Base-by-base conservation (phyloP, 2,113 vertebrate genomes). In the Pygoscelis antarcticus region DNA sequence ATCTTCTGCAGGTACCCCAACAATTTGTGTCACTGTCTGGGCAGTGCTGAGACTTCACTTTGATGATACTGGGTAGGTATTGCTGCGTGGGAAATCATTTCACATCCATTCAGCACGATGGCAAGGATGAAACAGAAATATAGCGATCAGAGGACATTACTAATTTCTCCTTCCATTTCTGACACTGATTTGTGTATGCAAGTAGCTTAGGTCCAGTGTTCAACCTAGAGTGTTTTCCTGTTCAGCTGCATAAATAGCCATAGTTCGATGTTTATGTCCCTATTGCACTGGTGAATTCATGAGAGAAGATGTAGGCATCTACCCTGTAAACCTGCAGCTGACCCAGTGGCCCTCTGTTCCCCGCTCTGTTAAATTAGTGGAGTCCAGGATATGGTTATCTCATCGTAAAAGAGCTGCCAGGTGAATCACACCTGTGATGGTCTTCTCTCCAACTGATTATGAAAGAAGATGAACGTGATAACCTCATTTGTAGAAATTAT, bases 11-110 rank as follows among this genome's bases (percentile, higher is more conserved):
- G 99, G 99, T 55, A 99, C 99, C n/a, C 99, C 99, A 13, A 99
- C 99, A 9, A 99, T 99, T 74, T 99, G 99, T 83, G 99, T 99
- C 92, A 99, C 99, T 0, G 98, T 99, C 88, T 99, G 99, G 99
- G 99, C 99, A 2, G 98, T 99, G 64, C 97, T 99, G 91, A 98
- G 99, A 78, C 98, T 99, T 49, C 99, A 99, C 95, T 99, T 99
- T 29, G 98, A 99, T 64, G 97, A 99, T 81, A 98, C 97, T 2
- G 99, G 99, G 99, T 99, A 98, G 20, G 98, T 99, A 76, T 26
- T 7, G 2, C 7, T 13, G 15, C 0, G 2, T 25, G 70, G 60
- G 46, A 64, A 66, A 36, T 1, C 1, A 6, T 44, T 38, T 30
- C 54, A 19, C 1, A 1, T 18, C 19, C 15, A 2, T 42, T 84